Evolutionary conservation across 2,113 vertebrate genomes (phyloP).

Genomic region (Dromas ardeola): DNA sequence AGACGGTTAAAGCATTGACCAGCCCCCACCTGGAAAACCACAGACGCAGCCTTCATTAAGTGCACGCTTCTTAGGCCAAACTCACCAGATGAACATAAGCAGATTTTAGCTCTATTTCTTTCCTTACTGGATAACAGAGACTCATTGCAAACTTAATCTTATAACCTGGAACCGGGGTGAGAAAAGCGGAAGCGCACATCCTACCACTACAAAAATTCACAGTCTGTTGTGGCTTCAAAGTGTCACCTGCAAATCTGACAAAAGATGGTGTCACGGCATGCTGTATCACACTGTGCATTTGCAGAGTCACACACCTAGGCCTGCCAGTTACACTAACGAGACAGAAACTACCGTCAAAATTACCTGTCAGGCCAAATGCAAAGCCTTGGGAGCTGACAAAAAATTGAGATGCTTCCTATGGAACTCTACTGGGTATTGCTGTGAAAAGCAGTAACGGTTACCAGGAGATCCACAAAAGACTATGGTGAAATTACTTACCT

Average conservation of each 20-base stretch:
- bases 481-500: background rate
- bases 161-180: background rate
- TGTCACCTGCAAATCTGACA: background rate
- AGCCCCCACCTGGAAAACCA: background rate
- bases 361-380: background rate
- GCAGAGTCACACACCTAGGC: background rate
- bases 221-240: background rate
- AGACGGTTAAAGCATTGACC: background rate
- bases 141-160: background rate
- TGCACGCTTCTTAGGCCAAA: background rate
- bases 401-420: background rate
- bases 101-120: background rate
- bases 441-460: background rate
- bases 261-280: background rate
- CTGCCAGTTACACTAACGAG: background rate
- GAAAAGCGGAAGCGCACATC: background rate
- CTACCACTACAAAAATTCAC: background rate
- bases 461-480: background rate
- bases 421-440: background rate
- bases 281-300: background rate
- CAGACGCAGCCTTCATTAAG: rapidly evolving
- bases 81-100: background rate
- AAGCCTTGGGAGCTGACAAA: background rate
- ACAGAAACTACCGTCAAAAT: background rate
- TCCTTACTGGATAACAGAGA: background rate